Evolutionary conservation across 2,797 vertebrate species (phyloP), one percentile per base, ranked within the genome.

Genomic region (Sebastes glaucus): DNA sequence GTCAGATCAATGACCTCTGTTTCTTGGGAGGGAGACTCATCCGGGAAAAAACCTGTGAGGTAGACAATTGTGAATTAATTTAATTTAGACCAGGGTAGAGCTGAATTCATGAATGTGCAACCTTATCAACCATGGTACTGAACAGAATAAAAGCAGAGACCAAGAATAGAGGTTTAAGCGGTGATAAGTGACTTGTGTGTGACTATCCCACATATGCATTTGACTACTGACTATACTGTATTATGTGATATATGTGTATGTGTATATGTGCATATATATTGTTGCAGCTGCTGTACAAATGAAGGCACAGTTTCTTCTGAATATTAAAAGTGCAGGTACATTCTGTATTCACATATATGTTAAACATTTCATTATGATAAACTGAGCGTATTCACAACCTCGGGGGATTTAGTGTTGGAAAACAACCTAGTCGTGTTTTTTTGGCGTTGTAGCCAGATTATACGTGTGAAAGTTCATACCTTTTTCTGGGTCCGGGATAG

Each of bases 1-100:
- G 53, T 52, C 0, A 89, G 1, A 61, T 90, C 84, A 5, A 2
- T 9, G 23, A 2, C 7, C 4, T 28, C 6, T 5, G 28, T 63
- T 27, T 67, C 52, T 35, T 74, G 23, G 10, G 38, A 16, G 14
- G 16, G 1, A 33, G 63, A 49, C 1, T 64, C 80, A 5, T 86
- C 85, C 8, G 71, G 32, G 74, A 88, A 92, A 59, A 86, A 23
- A 28, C 23, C 92, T 93, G 69, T 30, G n/a, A 68, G 7, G 27
- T 0, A 71, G 16, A 83, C 4, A 69, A 33, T 2, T 33, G 9
- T 22, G 2, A 30, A 61, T 59, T 38, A 1, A 33, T 65, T 55
- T 33, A 1, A 62, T 63, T 38, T 14, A n/a, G 38, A 63, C 14
- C 6, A 30, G 16, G 6, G 11, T 35, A 79, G 20, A 42, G 60